These are phyloP conservation scores for Etheostoma nigrum DNA, from an alignment of 2,797 vertebrate genomes.

Conservation along the genomic window DNA sequence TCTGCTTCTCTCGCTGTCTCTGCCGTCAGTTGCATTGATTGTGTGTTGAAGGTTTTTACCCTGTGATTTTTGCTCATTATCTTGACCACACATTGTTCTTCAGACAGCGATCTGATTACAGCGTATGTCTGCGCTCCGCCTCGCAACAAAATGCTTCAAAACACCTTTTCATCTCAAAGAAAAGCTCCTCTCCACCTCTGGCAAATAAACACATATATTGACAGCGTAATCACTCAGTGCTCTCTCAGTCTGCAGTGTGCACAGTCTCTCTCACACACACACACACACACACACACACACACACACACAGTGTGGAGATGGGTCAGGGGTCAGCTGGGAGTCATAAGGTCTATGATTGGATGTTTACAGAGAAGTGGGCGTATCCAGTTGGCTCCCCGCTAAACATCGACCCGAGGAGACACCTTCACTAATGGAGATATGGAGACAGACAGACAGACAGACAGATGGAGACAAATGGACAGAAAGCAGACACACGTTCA, in stretches of 20 bases:
- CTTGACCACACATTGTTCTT: slow-evolving; percentile 65
- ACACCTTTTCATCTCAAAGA: slow-evolving; percentile 70
- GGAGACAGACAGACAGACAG: neutral
- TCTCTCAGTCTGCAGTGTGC: slow-evolving; percentile 24
- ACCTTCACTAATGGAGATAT: slow-evolving; percentile 52
- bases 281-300: slow-evolving; percentile 32
- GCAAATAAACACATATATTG: slow-evolving; percentile 77
- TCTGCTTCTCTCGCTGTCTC: slow-evolving; percentile 10
- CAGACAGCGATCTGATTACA: slow-evolving; percentile 75
- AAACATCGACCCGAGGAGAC: slow-evolving; percentile 71
- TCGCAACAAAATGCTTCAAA: slow-evolving; percentile 64
- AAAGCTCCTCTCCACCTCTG: slow-evolving; percentile 42
- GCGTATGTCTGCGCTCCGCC: slow-evolving; percentile 42
- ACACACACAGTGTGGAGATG: slow-evolving; percentile 4
- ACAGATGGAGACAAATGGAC: neutral
- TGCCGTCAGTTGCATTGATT: slow-evolving; percentile 54
- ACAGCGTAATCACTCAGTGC: slow-evolving; percentile 71
- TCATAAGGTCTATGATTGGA: slow-evolving; percentile 75
- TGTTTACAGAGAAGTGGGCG: slow-evolving; percentile 71
- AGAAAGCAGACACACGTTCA: neutral
- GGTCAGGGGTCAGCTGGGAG: slow-evolving; percentile 61
- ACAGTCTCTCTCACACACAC: slow-evolving; percentile 30
- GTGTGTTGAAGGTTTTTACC: slow-evolving; percentile 51
- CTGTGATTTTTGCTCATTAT: slow-evolving; percentile 73
- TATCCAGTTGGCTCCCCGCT: slow-evolving; percentile 55